These are phyloP conservation scores for Notolabrus celidotus DNA, from an alignment of 2,797 vertebrate genomes.

Conservation along the genomic window DNA sequence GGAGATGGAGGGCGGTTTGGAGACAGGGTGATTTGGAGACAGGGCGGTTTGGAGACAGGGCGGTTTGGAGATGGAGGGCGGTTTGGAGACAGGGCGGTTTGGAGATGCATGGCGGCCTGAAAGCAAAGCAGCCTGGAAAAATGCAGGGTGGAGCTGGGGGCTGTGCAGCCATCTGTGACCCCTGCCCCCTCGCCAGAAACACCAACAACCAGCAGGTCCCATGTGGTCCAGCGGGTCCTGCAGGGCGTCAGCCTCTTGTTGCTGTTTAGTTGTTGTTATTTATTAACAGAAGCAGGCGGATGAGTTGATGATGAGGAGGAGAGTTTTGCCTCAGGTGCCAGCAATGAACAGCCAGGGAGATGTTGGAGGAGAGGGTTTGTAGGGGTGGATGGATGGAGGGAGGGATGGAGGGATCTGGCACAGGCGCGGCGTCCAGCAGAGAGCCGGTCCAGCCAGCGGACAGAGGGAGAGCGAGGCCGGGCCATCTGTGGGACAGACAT, in stretches of 20 bases:
- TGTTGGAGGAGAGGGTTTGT: constrained; percentile 9
- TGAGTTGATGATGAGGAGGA: constrained; percentile 27
- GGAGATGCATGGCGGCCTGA: constrained; percentile 37
- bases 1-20: too few species aligned
- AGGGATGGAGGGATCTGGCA: constrained; percentile 43
- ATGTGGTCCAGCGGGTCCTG: constrained; percentile 66
- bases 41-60: too few species aligned
- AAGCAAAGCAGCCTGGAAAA: constrained; percentile 53
- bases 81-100: constrained; percentile 32
- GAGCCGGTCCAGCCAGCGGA: constrained; percentile 51
- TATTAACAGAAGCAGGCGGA: constrained; percentile 74
- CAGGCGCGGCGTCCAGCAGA: constrained; percentile 23
- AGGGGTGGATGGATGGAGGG: constrained; percentile 20
- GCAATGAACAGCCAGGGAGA: constrained; percentile 20
- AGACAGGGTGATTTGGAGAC: too few species aligned
- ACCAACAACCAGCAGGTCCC: constrained; percentile 66
- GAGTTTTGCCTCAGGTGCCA: constrained; percentile 43
- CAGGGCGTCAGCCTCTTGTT: constrained; percentile 70
- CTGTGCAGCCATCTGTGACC: constrained; percentile 73
- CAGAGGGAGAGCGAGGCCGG: constrained; percentile 57
- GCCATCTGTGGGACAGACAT: constrained; percentile 81
- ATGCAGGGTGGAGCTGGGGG: constrained; percentile 29
- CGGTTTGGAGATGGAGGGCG: too few species aligned
- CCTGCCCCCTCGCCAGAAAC: constrained; percentile 33
- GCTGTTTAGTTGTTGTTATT: constrained; percentile 82